phyloP scores from a whole-genome alignment of 2,888 invertebrate genomes.

The Agonum fuliginosum region DNA sequence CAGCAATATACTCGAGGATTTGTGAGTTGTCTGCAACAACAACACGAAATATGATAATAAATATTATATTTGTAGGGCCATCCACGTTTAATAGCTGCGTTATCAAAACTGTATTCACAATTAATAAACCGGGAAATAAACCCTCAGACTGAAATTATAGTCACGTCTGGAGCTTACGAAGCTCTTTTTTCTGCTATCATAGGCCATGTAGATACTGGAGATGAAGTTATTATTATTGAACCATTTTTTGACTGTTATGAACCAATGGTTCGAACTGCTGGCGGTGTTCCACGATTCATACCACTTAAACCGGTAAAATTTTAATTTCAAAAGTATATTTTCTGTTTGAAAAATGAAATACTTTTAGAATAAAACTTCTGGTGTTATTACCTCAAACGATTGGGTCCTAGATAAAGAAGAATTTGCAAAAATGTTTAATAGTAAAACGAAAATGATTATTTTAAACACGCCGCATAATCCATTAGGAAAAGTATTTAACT shows the following conservation, averaged over 20 bases:
- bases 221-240: slow-evolving; percentile 97
- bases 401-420: slow-evolving; percentile 92
- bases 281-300: slow-evolving; percentile 91
- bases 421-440: slow-evolving; percentile 85
- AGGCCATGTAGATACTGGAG: slow-evolving; percentile 90
- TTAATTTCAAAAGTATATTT: slow-evolving; percentile 26
- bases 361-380: slow-evolving; percentile 69
- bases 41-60: too few species aligned
- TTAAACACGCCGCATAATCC: slow-evolving; percentile 99
- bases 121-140: slow-evolving; percentile 86
- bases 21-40: slow-evolving; percentile 76
- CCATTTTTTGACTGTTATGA: slow-evolving; percentile 99
- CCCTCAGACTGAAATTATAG: slow-evolving; percentile 88
- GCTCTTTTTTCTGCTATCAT: slow-evolving; percentile 88
- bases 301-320: slow-evolving; percentile 85
- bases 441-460: slow-evolving; percentile 94
- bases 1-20: slow-evolving; percentile 97
- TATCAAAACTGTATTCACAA: slow-evolving; percentile 90
- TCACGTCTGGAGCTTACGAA: slow-evolving; percentile 96
- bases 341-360: neutral
- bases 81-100: slow-evolving; percentile 88
- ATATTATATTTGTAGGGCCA: slow-evolving; percentile 83
- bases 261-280: slow-evolving; percentile 92
- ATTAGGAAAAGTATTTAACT: slow-evolving; percentile 90
- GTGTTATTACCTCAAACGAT: slow-evolving; percentile 83